These are phyloP conservation scores for Proteles cristata DNA, from an alignment of 2,113 vertebrate genomes.

Conservation along the genomic window DNA sequence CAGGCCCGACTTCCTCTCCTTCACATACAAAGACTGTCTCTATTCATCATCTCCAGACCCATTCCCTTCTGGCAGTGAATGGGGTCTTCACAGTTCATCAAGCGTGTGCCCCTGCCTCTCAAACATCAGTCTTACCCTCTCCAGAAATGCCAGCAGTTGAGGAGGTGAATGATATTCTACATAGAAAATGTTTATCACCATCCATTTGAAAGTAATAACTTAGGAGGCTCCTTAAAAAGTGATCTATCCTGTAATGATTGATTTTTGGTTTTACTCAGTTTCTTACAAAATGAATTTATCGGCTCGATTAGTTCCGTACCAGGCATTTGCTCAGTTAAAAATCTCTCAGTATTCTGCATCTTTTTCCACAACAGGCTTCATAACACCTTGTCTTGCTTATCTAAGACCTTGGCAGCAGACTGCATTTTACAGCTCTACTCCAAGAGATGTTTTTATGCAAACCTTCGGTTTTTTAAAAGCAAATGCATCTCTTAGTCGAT, in stretches of 20 bases:
- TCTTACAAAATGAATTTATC: neutral
- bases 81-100: neutral
- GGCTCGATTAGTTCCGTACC: neutral
- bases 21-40: neutral
- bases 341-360: neutral
- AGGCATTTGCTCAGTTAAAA: neutral
- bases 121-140: neutral
- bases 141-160: conserved; percentile 32
- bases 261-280: neutral
- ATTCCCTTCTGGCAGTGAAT: neutral
- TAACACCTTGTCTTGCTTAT: conserved; percentile 19
- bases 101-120: neutral
- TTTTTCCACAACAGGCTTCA: neutral
- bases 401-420: neutral
- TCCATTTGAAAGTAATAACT: neutral
- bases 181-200: neutral
- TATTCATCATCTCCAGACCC: neutral
- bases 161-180: neutral
- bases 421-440: neutral
- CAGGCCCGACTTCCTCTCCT: neutral
- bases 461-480: neutral
- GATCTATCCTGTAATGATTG: neutral
- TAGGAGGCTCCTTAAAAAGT: neutral
- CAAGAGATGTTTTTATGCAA: neutral
- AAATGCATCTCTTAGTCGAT: conserved; percentile 29